Evolutionary conservation across 2,888 invertebrate genomes (phyloP).

Genomic region (Tenthredo livida): DNA sequence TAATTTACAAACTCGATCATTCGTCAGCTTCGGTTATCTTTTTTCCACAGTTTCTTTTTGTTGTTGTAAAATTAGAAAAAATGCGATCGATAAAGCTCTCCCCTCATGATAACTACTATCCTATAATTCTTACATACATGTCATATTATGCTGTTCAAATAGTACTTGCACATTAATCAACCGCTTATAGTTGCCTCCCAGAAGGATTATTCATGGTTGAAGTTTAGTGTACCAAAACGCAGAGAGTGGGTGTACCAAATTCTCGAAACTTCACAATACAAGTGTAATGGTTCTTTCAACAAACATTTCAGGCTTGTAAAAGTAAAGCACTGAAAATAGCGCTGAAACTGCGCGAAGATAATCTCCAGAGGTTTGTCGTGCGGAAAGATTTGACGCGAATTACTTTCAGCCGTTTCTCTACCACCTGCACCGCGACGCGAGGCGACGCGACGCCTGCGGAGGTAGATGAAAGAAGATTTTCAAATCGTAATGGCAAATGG

Average conservation of each 20-base stretch:
- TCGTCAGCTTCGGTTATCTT: not conserved
- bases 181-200: no score
- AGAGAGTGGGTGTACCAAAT: not conserved
- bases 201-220: no score
- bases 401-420: not conserved
- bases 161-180: no score
- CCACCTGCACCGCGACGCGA: no score
- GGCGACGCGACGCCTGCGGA: not conserved
- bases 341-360: conserved; percentile 4
- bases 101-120: no score
- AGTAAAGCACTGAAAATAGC: not conserved
- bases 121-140: no score
- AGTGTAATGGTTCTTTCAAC: not conserved
- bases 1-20: not conserved
- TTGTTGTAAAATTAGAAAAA: not conserved
- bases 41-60: not conserved
- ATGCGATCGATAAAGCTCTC: no score
- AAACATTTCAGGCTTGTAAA: not conserved
- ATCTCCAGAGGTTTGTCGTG: conserved; percentile 39
- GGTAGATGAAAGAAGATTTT: not conserved
- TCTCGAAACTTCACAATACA: not conserved
- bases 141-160: no score
- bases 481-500: not conserved
- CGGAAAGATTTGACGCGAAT: conserved; percentile 28
- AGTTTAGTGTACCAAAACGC: no score